Base-by-base conservation (phyloP, 2,797 vertebrate species). In the Scomberomorus guttatus region DNA sequence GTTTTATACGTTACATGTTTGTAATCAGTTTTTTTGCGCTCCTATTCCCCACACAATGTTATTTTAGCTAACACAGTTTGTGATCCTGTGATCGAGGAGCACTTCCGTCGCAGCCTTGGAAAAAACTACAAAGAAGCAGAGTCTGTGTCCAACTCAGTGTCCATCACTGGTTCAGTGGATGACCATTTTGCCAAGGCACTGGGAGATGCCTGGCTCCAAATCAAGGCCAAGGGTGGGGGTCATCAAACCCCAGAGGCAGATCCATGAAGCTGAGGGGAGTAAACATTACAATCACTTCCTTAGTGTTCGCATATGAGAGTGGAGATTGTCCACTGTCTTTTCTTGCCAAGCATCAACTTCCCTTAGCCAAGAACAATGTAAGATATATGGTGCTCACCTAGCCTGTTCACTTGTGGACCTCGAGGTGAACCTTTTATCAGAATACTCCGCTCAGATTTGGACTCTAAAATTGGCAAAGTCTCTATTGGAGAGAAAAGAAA, bases 141-240 rank as follows among this genome's bases (percentile, higher is more conserved):
- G 90, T 95, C 96, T 0, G 96, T 95, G 60, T 95, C 97, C 74
- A 97, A 97, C 93, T 97, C 97, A 0, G 97, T 99, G 91, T 99
- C 98, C 92, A 98, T 99, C 95, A 98, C 98, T 0, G 98, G 97
- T 52, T 98, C 98, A 0, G 98, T 99, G 68, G 98, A 99, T 0
- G 98, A 99, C 94, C 98, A 99, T 95, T 99, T 99, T 56, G 97
- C 98, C 92, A 99, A 99, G 95, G 98, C 98, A 1, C 95, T 99
- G 62, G 98, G 98, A 24, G 98, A 99, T 34, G 96, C 98, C 27
- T 99, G 98, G 98, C 96, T 97, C 65, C 97, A 98, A 93, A 96
- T 99, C 81, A 99, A 99, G 94, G 97, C 97, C 1, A 98, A 97
- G 92, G 97, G 97, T 13, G 90, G 93, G 13, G 91, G 85, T 48